phyloP scores from a whole-genome alignment of 2,113 vertebrate genomes.

The Pelodiscus sinensis region DNA sequence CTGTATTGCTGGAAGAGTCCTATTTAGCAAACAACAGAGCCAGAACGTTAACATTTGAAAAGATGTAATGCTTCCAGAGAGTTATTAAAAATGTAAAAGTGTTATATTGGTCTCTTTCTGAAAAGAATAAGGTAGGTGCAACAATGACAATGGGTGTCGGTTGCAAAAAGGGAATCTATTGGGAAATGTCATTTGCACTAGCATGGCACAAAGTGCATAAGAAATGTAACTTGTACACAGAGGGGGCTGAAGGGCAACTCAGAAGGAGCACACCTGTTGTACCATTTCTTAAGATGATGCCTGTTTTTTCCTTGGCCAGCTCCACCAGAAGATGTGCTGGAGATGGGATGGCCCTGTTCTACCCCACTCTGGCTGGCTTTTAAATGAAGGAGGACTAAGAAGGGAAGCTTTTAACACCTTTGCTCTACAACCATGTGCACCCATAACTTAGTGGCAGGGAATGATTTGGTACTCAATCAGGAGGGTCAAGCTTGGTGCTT shows the following conservation, averaged over 20 bases:
- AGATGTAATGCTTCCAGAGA: constrained; percentile 31
- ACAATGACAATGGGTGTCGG: background rate
- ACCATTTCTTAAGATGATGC: background rate
- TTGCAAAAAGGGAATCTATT: background rate
- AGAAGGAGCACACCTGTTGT: background rate
- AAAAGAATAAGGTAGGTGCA: background rate
- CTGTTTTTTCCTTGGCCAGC: background rate
- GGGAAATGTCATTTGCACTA: background rate
- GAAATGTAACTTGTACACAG: background rate
- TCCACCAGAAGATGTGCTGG: background rate
- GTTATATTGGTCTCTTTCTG: background rate
- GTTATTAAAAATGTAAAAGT: constrained; percentile 28
- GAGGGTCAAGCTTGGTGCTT: background rate
- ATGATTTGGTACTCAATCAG: background rate
- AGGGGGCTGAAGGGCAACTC: background rate
- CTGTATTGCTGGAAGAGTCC: background rate
- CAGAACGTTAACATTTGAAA: background rate
- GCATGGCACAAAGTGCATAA: background rate
- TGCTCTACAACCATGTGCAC: background rate
- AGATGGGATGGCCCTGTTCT: background rate
- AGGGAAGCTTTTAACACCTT: background rate
- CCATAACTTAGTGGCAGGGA: background rate
- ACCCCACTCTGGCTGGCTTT: background rate
- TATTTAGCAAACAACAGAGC: background rate
- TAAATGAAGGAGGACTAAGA: background rate